Base-by-base conservation (phyloP, 2,113 vertebrate species). In the Triplophysa dalaica region DNA sequence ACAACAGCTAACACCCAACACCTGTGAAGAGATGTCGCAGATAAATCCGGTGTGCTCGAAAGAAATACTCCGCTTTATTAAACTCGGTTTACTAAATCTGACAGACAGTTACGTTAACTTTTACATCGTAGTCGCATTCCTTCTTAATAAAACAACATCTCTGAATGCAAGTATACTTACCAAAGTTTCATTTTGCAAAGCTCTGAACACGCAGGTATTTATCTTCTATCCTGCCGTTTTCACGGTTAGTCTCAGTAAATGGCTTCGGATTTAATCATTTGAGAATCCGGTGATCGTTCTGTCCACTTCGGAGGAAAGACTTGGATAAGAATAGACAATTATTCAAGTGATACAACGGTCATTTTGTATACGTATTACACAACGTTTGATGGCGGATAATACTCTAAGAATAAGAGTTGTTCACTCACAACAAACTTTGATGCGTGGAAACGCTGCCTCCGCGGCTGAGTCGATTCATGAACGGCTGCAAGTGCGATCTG, bases 341-440 rank as follows among this genome's bases (percentile, higher is more conserved):
- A 88, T 85, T 87, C 43, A 45, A 61, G 24, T 29, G 22, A 29
- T 21, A 22, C 3, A 77, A 26, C 52, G 29, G 50, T 38, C 26
- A 29, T 16, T 56, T 74, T 61, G 24, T 16, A 19, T 4, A 26
- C 14, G 6, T 5, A 0, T 16, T 54, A 17, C 22, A 16, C 2
- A 19, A 4, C 67, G 43, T 77, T 82, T 66, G 29, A 19, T 43
- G 79, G 1, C 5, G 22, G 33, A 17, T 16, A 24, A 64, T 64
- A 8, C 68, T 78, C 41, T 63, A 82, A 70, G 14, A 60, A 80
- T 19, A 19, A 50, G 64, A 84, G 76, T 81, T 65, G 54, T 78
- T 60, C 29, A 93, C 91, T 93, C 88, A 92, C 91, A 77, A 66
- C 87, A 88, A 91, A 87, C 84, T 86, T 67, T 84, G 62, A 89